A percentile compares a stretch with the other conserved stretches of the same genome.
These are phyloP conservation scores for Dasypolia templi DNA, from an alignment of 2,888 invertebrate species.

Conservation along the genomic window DNA sequence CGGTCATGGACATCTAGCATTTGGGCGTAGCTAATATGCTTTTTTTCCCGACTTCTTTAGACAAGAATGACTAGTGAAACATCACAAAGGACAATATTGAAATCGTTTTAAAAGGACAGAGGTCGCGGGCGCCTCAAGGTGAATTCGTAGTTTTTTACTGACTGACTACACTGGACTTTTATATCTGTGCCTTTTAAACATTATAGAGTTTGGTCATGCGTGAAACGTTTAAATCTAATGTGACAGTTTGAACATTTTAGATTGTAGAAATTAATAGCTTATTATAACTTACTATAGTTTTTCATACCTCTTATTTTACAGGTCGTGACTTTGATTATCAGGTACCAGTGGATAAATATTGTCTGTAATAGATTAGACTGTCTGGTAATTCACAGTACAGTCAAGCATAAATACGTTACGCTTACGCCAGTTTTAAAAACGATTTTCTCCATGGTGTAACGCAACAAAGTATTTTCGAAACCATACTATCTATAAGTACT, in stretches of 20 bases:
- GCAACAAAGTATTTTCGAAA: too few species aligned
- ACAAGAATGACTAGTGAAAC: background rate
- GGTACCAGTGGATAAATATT: too few species aligned
- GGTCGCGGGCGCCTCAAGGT: constrained; percentile 22
- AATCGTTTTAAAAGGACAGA: constrained; percentile 29
- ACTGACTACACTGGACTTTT: background rate
- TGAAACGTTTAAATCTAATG: constrained; percentile 12
- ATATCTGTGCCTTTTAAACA: background rate
- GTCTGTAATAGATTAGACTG: too few species aligned
- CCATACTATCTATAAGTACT: too few species aligned
- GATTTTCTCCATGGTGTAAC: too few species aligned
- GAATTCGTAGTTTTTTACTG: background rate
- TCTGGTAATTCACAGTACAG: too few species aligned
- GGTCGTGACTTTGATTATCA: constrained; percentile 4
- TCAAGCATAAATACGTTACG: too few species aligned
- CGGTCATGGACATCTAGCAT: too few species aligned
- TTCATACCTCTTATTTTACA: background rate
- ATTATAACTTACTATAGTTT: background rate
- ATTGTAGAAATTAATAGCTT: constrained; percentile 1
- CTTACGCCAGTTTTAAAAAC: too few species aligned
- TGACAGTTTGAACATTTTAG: background rate
- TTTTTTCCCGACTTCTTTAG: too few species aligned
- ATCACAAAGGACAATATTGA: constrained; percentile 8
- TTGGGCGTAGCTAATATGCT: too few species aligned
- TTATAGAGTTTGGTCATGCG: constrained; percentile 22